These are phyloP conservation scores for Gobionotothen gibberifrons DNA, from an alignment of 2,797 vertebrate genomes.

Conservation along the genomic window DNA sequence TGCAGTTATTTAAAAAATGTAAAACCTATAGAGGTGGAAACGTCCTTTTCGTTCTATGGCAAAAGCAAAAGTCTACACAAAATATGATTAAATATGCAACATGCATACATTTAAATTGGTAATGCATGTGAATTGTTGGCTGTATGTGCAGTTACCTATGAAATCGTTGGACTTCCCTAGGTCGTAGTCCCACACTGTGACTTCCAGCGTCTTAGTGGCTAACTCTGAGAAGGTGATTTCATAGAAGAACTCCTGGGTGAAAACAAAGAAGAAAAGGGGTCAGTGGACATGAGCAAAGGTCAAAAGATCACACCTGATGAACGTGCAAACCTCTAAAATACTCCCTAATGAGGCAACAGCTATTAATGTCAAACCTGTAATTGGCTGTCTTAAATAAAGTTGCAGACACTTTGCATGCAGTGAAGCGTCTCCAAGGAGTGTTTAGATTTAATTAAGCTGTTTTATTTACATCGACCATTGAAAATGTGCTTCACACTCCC, in stretches of 20 bases:
- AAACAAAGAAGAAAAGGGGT: neutral
- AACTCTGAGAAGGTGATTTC: slow-evolving; percentile 88
- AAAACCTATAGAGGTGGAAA: too few species aligned
- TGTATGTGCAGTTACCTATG: slow-evolving; percentile 82
- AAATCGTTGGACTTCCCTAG: slow-evolving; percentile 92
- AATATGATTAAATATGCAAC: too few species aligned
- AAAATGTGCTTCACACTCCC: neutral
- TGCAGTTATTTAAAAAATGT: too few species aligned
- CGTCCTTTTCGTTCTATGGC: too few species aligned
- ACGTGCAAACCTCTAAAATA: neutral
- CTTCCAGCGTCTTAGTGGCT: slow-evolving; percentile 89
- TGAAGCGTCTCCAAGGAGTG: slow-evolving; percentile 10
- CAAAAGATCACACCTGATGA: slow-evolving; percentile 20
- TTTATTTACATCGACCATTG: slow-evolving; percentile 9
- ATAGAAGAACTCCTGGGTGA: slow-evolving; percentile 90
- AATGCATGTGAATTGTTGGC: neutral
- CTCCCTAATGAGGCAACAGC: slow-evolving; percentile 41
- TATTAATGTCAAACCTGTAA: slow-evolving; percentile 30
- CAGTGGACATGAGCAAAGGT: slow-evolving; percentile 15
- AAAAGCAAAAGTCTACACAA: too few species aligned
- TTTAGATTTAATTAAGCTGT: slow-evolving; percentile 39
- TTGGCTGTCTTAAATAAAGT: slow-evolving; percentile 24
- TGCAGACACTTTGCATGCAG: slow-evolving; percentile 20
- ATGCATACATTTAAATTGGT: too few species aligned
- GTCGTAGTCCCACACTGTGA: slow-evolving; percentile 93